Evolutionary conservation across 2,888 invertebrate genomes (phyloP).

Genomic region (Tridacna crocea): DNA sequence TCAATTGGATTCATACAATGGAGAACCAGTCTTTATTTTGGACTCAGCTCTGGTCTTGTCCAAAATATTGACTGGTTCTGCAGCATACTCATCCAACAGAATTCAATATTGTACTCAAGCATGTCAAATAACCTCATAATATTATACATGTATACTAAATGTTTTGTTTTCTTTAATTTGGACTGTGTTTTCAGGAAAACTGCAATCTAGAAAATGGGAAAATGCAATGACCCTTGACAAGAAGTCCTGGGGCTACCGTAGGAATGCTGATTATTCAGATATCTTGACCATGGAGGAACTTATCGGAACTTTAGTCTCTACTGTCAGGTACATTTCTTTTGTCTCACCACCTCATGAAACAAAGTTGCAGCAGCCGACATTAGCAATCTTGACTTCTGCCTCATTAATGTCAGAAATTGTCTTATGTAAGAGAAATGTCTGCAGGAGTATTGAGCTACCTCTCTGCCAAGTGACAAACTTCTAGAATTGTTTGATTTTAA

Average conservation of each 20-base stretch:
- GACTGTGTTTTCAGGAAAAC: constrained; percentile 58
- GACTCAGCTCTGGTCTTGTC: too few relatives aligned
- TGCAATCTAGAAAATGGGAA: constrained; percentile 94
- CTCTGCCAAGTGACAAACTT: too few relatives aligned
- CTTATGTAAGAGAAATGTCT: neutral
- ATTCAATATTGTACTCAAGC: too few relatives aligned
- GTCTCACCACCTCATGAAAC: neutral
- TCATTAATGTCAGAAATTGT: neutral
- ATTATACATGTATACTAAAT: too few relatives aligned
- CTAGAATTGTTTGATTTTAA: too few relatives aligned
- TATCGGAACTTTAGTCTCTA: constrained; percentile 80
- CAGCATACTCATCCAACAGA: too few relatives aligned
- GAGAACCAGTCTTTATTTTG: too few relatives aligned
- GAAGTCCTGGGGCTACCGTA: constrained; percentile 87
- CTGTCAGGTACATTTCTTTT: constrained; percentile 79
- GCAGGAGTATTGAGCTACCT: neutral
- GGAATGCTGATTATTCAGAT: constrained; percentile 80
- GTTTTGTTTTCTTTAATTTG: too few relatives aligned
- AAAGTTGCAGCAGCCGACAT: neutral
- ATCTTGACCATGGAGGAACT: constrained; percentile 86
- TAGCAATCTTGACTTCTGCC: neutral
- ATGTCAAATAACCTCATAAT: too few relatives aligned
- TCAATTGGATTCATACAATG: too few relatives aligned
- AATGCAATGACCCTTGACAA: constrained; percentile 96
- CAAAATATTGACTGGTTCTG: too few relatives aligned